Evolutionary conservation across 2,113 vertebrate genomes (phyloP).

Genomic region (Eulemur macaco): DNA sequence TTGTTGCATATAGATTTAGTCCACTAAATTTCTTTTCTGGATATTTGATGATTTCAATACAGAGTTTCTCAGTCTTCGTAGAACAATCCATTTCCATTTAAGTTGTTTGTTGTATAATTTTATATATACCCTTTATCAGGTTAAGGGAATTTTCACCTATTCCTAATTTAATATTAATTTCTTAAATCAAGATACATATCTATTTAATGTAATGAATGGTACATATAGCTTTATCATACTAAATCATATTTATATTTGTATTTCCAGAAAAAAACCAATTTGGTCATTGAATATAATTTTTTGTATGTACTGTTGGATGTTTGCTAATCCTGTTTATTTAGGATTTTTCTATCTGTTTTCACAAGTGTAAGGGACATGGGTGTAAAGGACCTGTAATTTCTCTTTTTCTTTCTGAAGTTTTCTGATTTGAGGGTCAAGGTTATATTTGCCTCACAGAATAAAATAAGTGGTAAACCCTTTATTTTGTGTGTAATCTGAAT

Average conservation of each 20-base stretch:
- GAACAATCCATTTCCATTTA: background rate
- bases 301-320: background rate
- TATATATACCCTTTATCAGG: background rate
- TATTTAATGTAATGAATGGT: background rate
- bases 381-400: background rate
- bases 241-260: background rate
- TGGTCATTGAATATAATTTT: background rate
- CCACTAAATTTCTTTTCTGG: background rate
- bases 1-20: background rate
- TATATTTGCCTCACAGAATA: background rate
- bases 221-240: background rate
- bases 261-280: background rate
- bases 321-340: background rate
- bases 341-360: background rate
- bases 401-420: background rate
- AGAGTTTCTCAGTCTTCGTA: accelerated
- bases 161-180: background rate
- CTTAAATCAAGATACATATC: background rate
- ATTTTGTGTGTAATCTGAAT: background rate
- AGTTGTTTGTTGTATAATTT: background rate
- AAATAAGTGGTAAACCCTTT: background rate
- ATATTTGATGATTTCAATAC: background rate
- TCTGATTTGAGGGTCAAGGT: background rate
- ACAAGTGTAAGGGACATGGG: background rate
- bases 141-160: background rate